A percentile compares a stretch with the other conserved stretches of the same genome.
These are phyloP conservation scores for Murina feae DNA, from an alignment of 2,113 vertebrate species.

Conservation along the genomic window DNA sequence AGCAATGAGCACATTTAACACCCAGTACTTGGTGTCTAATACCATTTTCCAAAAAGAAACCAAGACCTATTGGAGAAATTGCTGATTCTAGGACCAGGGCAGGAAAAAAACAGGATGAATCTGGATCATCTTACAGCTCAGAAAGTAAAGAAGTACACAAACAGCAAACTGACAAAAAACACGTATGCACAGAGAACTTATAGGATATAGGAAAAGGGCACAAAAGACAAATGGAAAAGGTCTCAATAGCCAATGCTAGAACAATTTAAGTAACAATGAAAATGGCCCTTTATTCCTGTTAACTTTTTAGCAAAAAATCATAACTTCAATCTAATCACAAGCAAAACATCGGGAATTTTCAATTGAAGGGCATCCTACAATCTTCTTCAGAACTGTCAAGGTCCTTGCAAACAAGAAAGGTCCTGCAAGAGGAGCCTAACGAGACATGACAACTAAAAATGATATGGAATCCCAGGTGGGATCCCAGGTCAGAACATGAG, in stretches of 20 bases:
- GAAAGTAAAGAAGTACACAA: background rate
- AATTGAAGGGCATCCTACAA: background rate
- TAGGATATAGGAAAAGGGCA: background rate
- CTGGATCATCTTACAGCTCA: background rate
- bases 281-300: background rate
- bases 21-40: background rate
- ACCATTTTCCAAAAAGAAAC: background rate
- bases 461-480: background rate
- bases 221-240: background rate
- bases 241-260: background rate
- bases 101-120: background rate
- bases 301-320: background rate
- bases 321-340: background rate
- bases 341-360: background rate
- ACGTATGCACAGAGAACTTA: background rate
- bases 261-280: background rate
- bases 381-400: background rate
- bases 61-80: background rate
- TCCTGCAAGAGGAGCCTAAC: background rate
- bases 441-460: background rate
- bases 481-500: background rate
- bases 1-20: background rate
- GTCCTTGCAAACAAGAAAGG: background rate
- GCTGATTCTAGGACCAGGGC: background rate
- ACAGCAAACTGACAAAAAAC: background rate